Evolutionary conservation across 1,140 invertebrate species (phyloP), one percentile per base, ranked within the genome.

Genomic region (Drosophila pseudoananassae): DNA sequence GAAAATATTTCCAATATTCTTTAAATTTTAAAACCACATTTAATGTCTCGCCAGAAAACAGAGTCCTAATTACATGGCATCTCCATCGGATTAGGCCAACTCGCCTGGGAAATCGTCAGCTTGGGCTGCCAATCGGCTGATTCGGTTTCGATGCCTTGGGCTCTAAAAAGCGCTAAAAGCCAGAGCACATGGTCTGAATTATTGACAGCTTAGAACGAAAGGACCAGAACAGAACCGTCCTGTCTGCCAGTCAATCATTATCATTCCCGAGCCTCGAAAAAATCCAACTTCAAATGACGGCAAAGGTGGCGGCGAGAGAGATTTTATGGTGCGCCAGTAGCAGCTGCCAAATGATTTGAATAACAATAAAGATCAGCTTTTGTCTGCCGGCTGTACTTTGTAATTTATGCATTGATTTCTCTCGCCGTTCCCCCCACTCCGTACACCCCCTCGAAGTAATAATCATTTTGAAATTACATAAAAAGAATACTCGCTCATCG

Each of bases 361-460:
- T 88, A 88, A 88, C 84, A 88, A 88, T 89, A 88, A 88, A 88
- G 83, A 89, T 88, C 76, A 76, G 76, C 71, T 59, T 83, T 78
- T 59, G 65, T 75, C 56, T 78, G 76, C 40, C 45, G 45, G 59
- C 72, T 55, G 64, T 74, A 60, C 64, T 69, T 69, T 82, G 55
- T 88, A 88, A 88, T 88, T 88, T 88, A 88, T 88, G 83, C 83
- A 88, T 88, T 88, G 83, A 88, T 83, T 88, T 72, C 46, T 25
- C 10, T 14, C 27, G 15, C 14, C 29, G 5, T 14, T 14, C 38
- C 4, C 33, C 31, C 10, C 15, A 10, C 38, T 14, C 33, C 33
- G 33, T 36, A 10, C 33, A 36, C 29, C 51, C 49, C 12, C 43
- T 50, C 60, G 52, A 47, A 60, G 71, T 83, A 83, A 88, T 88